Conservation (phyloP, 2,888 invertebrate genomes). For the Orthosia cruda region DNA sequence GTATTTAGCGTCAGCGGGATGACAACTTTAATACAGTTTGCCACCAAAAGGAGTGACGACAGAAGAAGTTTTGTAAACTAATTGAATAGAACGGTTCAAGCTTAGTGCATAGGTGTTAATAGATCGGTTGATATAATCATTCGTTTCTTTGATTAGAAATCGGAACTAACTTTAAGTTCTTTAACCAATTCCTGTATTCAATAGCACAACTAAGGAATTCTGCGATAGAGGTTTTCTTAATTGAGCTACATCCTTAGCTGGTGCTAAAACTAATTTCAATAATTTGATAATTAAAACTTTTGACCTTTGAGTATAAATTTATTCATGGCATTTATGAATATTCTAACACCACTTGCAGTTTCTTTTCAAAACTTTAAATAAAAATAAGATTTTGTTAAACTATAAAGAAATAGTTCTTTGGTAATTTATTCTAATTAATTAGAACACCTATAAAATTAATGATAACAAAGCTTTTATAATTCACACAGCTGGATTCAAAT, state of each 20-base stretch:
- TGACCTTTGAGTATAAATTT: slow-evolving; percentile 1
- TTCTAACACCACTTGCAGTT: background rate
- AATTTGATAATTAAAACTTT: slow-evolving; percentile 8
- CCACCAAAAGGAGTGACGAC: too few relatives aligned
- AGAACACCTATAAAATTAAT: background rate
- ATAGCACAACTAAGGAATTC: too few relatives aligned
- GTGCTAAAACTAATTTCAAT: slow-evolving; percentile 12
- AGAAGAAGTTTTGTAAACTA: too few relatives aligned
- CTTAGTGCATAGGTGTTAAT: background rate
- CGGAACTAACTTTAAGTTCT: background rate
- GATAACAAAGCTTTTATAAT: background rate
- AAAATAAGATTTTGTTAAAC: background rate
- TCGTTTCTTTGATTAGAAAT: background rate
- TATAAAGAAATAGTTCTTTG: background rate
- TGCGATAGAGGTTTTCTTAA: background rate
- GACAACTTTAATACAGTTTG: background rate
- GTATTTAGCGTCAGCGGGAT: slow-evolving; percentile 43
- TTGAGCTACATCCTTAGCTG: background rate
- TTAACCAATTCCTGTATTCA: background rate
- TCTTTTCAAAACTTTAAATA: background rate
- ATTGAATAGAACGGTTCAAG: background rate
- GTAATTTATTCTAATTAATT: slow-evolving; percentile 6
- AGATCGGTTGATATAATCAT: background rate
- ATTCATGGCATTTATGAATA: background rate
- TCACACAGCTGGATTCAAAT: too few relatives aligned